Evolutionary conservation across 2,797 vertebrate genomes (phyloP), one percentile per base, ranked within the genome.

Genomic region (Eptatretus atami): DNA sequence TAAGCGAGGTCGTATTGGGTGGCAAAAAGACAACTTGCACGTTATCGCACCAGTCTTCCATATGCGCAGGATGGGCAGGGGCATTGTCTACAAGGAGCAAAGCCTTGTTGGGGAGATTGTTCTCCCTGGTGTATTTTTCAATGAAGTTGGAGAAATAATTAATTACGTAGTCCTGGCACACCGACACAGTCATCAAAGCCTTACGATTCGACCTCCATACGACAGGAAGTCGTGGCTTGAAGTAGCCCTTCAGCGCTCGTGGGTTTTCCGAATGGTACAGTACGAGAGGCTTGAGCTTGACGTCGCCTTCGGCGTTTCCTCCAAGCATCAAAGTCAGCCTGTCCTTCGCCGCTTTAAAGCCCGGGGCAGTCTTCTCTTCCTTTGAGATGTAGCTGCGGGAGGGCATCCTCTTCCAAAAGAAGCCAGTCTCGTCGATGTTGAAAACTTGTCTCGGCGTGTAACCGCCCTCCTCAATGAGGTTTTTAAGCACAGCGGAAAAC

Each of bases 151-250:
- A 44, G 31, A 44, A 44, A 44, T 11, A 57, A 55, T 54, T 55
- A 52, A 54, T 52, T 11, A 15, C 44, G 31, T 44, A 44, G 31
- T 44, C 31, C 31, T 44, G 31, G 31, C 31, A 44, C 31, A 44
- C 31, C 31, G 31, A 44, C 31, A 44, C 31, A 8, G 31, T 44
- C 31, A 44, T 44, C 31, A 44, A 44, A 44, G 4, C 24, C 14
- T 65, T 65, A n/a, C 52, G 54, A 57, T 65, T 65, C 54, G 64
- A 65, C 15, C 54, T 31, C 53, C 53, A 57, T 55, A 65, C 54
- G 15, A 52, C 64, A 57, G 25, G 14, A 13, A 31, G 12, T 10
- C 31, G 64, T 65, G 52, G 31, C 24, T 65, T 65, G 24, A 53
- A 24, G 53, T 65, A 57, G 12, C 64, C 64, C 24, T 25, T 31